Evolutionary conservation across 2,888 invertebrate species (phyloP), one percentile per base, ranked within the genome.

Genomic region (Dryadula phaetusa): DNA sequence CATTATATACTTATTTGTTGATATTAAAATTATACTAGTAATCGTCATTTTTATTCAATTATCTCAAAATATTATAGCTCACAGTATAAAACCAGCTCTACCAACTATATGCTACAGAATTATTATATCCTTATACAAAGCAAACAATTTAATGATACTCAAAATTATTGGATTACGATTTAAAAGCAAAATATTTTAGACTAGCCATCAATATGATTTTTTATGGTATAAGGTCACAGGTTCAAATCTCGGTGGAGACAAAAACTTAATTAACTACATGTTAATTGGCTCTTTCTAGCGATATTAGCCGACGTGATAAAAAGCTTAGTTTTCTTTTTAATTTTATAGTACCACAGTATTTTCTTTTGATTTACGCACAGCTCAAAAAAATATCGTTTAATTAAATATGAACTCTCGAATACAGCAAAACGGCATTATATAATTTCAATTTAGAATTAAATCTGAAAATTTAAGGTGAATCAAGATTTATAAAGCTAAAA

Each of bases 21-120:
- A n/a, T n/a, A n/a, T n/a, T 32, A 32, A 7, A 32, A 32, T 32
- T 3, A 1, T 32, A 32, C 32, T 46, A 22, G 12, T 14, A 0
- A 12, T 47, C 6, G 6, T 22, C 12, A 5, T 47, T 47, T 47
- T 49, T 16, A 16, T 28, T 16, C 0, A 47, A 6, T n/a, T 28
- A 7, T 14, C 6, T 8, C 4, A 25, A 25, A 49, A n/a, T 20
- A 54, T 8, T 5, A 37, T 22, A n/a, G 8, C 22, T 20, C 34
- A 37, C n/a, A 40, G 37, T 56, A 56, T 22, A n/a, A 56, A 56
- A 56, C n/a, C 37, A 56, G 22, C 22, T 37, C 37, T 22, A 56
- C 22, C 4, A 10, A 37, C 2, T 20, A 56, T n/a, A 37, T n/a
- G 5, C 7, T 0, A 20, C 37, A 54, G n/a, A 28, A 49, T n/a